phyloP scores from a whole-genome alignment of 2,113 vertebrate genomes.

The Protomyctophum bolini region DNA sequence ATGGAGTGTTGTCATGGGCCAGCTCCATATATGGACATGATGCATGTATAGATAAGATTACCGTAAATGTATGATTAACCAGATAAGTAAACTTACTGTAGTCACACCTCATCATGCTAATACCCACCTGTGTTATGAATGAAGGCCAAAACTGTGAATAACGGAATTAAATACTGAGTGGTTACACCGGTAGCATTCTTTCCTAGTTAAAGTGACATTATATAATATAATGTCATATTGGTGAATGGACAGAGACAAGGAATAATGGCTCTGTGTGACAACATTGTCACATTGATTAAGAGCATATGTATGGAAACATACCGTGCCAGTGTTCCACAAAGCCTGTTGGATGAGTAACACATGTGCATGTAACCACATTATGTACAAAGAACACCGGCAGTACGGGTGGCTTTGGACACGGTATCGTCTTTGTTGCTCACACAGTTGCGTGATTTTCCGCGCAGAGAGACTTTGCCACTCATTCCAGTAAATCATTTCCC shows the following conservation, averaged over 20 bases:
- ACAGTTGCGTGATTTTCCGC: constrained; percentile 55
- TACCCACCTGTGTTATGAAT: constrained; percentile 10
- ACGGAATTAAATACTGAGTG: no score
- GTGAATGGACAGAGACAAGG: constrained; percentile 35
- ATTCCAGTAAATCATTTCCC: constrained; percentile 62
- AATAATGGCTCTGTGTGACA: constrained; percentile 64
- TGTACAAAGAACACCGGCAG: constrained; percentile 23
- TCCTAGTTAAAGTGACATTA: no score
- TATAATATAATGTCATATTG: no score
- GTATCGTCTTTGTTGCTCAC: neutral
- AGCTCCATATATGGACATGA: no score
- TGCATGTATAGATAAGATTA: no score
- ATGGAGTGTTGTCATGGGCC: no score
- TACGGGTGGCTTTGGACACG: constrained; percentile 46
- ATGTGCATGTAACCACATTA: constrained; percentile 1
- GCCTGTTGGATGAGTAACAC: no score
- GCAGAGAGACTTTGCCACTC: constrained; percentile 51
- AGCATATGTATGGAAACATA: neutral
- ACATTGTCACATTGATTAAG: constrained; percentile 37
- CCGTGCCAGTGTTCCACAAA: no score
- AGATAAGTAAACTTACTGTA: constrained; percentile 40
- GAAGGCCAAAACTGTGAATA: no score
- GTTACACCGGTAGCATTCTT: no score
- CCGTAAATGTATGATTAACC: constrained; percentile 34
- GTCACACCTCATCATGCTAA: constrained; percentile 27